Base-by-base conservation (phyloP, 2,113 vertebrate species). In the Irena cyanogastra region DNA sequence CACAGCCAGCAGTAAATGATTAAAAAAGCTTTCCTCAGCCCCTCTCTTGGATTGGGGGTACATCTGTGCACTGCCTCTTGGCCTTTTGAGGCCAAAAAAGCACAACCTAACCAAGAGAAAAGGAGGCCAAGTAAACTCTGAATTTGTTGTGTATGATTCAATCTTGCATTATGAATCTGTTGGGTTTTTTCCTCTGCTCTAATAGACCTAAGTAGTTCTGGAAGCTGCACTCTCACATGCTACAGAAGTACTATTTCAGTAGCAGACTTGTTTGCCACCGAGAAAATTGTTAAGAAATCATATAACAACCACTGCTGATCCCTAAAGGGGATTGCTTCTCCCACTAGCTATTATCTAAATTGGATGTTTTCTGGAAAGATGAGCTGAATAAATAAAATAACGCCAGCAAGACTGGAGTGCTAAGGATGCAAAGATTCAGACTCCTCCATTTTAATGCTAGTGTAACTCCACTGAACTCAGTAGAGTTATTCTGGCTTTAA, bases 321-420 rank as follows among this genome's bases (percentile, higher is more conserved):
- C 96, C 95, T 95, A 84, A 96, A 96, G 96, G 92, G 97, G 83
- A 93, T 94, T 97, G 94, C 89, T 96, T 96, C 90, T 95, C 97
- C 94, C 95, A 96, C 89, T 93, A 96, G 93, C 95, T 93, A 90
- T 95, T 97, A 97, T 97, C 97, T 97, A 97, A 97, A 97, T 97
- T 96, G 97, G 91, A 97, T 97, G 89, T 97, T 96, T 97, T 95
- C 94, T 90, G 95, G 93, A 97, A 97, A 96, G 95, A 95, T 9
- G 49, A 94, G 87, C 85, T 96, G 96, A 97, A 97, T 97, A 97
- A 96, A 96, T 96, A 96, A 96, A 97, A 89, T 93, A 95, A 80
- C 0, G 2, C 91, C 79, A 64, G 90, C 91, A 94, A 95, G 74
- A 37, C 83, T 74, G 63, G 76, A 94, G 81, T 70, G 45, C 79